Conservation (phyloP, 2,113 vertebrate species). For the Micromys minutus region DNA sequence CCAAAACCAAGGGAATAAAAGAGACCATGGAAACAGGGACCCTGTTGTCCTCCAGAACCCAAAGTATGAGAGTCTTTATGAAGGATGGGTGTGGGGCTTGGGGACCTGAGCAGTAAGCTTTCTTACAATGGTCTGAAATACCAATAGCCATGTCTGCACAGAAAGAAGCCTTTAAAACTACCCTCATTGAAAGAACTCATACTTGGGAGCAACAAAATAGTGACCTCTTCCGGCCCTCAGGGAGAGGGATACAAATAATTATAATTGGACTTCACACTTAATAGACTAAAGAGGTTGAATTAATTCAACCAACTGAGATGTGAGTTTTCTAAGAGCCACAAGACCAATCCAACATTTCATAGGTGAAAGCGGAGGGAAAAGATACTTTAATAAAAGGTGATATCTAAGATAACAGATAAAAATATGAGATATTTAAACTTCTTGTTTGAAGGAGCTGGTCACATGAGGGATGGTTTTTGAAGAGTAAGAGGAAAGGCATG, state of each 20-base stretch:
- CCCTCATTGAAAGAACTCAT: background rate
- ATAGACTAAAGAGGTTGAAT: slow-evolving; percentile 3
- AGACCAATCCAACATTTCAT: background rate
- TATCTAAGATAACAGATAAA: background rate
- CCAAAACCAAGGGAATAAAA: background rate
- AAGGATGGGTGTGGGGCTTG: background rate
- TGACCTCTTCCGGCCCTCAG: background rate
- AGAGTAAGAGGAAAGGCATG: background rate
- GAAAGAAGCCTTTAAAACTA: background rate
- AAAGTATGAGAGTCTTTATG: background rate
- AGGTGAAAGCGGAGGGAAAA: background rate
- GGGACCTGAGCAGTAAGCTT: background rate
- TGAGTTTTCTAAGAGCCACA: background rate
- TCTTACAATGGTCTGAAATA: background rate
- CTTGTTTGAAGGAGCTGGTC: background rate
- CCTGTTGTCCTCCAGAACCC: background rate
- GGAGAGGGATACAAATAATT: background rate
- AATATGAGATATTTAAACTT: background rate
- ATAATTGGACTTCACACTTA: background rate
- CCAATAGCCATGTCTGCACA: background rate
- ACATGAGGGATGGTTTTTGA: background rate
- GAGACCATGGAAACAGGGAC: background rate
- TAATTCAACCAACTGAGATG: slow-evolving; percentile 13
- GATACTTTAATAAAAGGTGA: background rate
- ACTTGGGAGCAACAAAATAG: background rate